Base-by-base conservation (phyloP, 2,113 vertebrate species). In the Cinclus mexicanus region DNA sequence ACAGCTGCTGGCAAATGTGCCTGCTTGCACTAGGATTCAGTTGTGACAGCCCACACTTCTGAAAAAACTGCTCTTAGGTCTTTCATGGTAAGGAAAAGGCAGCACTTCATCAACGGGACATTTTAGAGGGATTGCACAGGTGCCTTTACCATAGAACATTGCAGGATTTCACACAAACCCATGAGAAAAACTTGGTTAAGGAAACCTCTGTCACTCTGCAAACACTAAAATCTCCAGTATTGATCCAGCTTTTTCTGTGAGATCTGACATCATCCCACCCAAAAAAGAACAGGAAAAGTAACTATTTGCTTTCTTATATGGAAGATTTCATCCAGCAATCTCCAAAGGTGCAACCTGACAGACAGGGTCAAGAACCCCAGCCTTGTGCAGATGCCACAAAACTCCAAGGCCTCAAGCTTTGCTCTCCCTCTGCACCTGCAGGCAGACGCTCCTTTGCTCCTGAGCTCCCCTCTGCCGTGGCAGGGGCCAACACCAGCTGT, bases 391-490 rank as follows among this genome's bases (percentile, higher is more conserved):
- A 25, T 47, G 28, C 47, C 68, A 94, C 22, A 15, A 47, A 91
- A 77, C 13, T 74, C n/a, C 59, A 52, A 61, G 17, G 26, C 29
- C 69, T 74, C 16, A 55, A 92, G 76, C 33, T 68, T 67, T 91
- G 84, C 33, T 87, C 7, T 72, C 21, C n/a, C n/a, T 75, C 25
- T 33, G 46, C 22, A 53, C 11, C 49, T 37, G 59, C 64, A 60
- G 0, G 3, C 37, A 81, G 79, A 35, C 53, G 46, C 0, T 52
- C 50, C 50, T 52, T 29, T 3, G 46, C 69, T 65, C 44, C 70
- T 44, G 52, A 82, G 57, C 61, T 55, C 81, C 76, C 19, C 44
- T 56, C 74, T 0, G 0, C 49, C 0, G 0, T 22, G n/a, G 31
- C 6, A 70, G 61, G 35, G 70, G 26, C 42, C 81, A 56, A 52